These are phyloP conservation scores for Monarcha castaneiventris DNA, from an alignment of 2,113 vertebrate species.

Conservation along the genomic window DNA sequence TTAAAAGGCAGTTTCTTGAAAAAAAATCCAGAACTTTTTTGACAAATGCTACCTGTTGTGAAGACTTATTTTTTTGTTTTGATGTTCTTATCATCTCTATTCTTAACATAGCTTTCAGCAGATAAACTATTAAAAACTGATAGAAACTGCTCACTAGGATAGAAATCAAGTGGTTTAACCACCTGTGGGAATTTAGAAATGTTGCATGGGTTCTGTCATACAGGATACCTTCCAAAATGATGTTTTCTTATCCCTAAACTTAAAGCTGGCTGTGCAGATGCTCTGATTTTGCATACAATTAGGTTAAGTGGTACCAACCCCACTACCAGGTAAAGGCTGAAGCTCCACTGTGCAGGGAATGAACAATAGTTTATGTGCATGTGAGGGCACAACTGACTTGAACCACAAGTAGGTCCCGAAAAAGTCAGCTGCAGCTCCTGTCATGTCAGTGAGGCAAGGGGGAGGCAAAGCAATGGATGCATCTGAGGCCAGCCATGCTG, in stretches of 20 bases:
- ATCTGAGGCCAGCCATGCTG: neutral
- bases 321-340: neutral
- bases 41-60: neutral
- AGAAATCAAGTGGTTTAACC: neutral
- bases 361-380: neutral
- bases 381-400: neutral
- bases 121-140: neutral
- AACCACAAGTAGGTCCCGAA: neutral
- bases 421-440: neutral
- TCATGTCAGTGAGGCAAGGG: rapidly evolving
- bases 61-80: neutral
- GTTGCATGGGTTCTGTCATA: neutral
- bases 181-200: neutral
- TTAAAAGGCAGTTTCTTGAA: neutral
- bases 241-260: neutral
- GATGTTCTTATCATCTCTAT: neutral
- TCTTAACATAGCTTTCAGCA: neutral
- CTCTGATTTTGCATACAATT: neutral
- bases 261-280: neutral
- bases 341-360: neutral
- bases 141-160: neutral
- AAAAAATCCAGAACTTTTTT: neutral
- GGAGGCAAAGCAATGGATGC: neutral
- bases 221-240: neutral
- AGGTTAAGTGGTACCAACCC: neutral